Base-by-base conservation (phyloP, 2,888 invertebrate genomes). In the Dexiosoma caninum region DNA sequence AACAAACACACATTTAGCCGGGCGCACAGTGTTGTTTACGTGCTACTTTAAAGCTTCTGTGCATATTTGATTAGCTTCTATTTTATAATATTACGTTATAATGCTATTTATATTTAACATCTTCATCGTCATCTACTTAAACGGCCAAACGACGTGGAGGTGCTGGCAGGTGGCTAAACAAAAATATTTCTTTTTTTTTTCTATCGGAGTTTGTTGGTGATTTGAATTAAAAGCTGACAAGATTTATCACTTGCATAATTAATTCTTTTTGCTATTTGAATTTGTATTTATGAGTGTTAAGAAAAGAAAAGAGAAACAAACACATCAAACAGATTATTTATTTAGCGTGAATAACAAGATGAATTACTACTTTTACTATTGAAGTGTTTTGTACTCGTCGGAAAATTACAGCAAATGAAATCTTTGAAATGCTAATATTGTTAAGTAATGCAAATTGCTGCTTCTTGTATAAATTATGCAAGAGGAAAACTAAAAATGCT, bases 1-100 rank as follows among this genome's bases (percentile, higher is more conserved):
- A n/a, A n/a, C n/a, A n/a, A 69, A 77, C 69, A 77, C 14, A 40
- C 55, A 70, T 62, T 70, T 70, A 77, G 12, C 76, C 62, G 35
- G 76, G 55, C n/a, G n/a, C 69, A 69, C 30, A 62, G 42, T 55
- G 69, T 55, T 55, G 69, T 51, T 55, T 62, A 77, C 76, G 69
- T 77, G 76, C 69, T 16, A 30, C 37, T 30, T 16, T 16, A 46
- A 46, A 46, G 60, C 76, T 53, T 37, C 49, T 51, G 27, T 14
- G 8, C 14, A 40, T 42, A 19, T 30, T 53, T 66, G 9, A 46
- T 40, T 23, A 9, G 8, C 12, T 40, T 23, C 16, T 12, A 1
- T 12, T 51, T 51, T 21, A 8, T 14, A 40, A 23, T 23, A 23
- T 16, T 16, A 40, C 23, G 10, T 44, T 60, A 30, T 42, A 27